Evolutionary conservation across 2,888 invertebrate genomes (phyloP).

Genomic region (Creontiades dilutus): DNA sequence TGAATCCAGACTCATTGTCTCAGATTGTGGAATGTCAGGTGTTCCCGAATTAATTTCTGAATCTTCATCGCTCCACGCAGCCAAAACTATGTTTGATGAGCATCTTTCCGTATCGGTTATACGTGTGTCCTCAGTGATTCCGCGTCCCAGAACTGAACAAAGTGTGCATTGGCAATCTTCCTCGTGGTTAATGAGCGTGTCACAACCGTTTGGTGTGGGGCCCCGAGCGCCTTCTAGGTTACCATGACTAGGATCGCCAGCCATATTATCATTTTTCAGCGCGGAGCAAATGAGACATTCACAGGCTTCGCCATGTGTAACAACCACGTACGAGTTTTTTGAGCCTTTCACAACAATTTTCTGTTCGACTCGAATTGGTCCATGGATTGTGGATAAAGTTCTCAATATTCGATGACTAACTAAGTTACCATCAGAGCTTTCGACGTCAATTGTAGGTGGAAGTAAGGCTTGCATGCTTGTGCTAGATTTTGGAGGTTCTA

Average conservation of each 20-base stretch:
- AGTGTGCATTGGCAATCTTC: constrained; percentile 24
- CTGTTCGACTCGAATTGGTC: constrained; percentile 46
- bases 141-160: constrained; percentile 21
- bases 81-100: not conserved
- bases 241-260: not conserved
- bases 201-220: not conserved
- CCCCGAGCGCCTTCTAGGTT: not conserved
- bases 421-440: not conserved
- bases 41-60: not conserved
- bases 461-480: not conserved
- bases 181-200: constrained; percentile 27
- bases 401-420: constrained; percentile 42
- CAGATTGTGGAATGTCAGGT: not conserved
- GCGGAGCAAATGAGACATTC: constrained; percentile 46
- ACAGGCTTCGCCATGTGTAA: constrained; percentile 47
- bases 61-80: not conserved
- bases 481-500: not conserved
- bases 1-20: not conserved
- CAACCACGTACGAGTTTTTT: constrained; percentile 29
- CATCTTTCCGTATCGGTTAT: not conserved
- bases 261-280: constrained; percentile 5
- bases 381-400: constrained; percentile 47
- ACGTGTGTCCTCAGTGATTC: constrained; percentile 7
- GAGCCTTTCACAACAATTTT: constrained; percentile 40
- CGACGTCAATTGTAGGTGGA: not conserved